Evolutionary conservation across 2,797 vertebrate genomes (phyloP).

Genomic region (Enteromius anoplus): DNA sequence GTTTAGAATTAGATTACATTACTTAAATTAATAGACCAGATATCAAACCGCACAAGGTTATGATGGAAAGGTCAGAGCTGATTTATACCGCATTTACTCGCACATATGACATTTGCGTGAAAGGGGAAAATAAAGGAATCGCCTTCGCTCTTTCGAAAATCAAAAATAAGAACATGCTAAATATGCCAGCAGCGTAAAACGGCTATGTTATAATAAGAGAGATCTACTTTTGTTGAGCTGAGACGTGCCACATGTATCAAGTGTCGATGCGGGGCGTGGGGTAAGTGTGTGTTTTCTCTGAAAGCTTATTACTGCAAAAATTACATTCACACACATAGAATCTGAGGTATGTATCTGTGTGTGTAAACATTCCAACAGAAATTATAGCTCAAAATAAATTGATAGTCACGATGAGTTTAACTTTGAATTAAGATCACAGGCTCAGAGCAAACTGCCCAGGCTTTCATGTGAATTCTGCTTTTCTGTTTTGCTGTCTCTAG

Average conservation of each 20-base stretch:
- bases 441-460: conserved; percentile 55
- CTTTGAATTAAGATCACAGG: conserved; percentile 49
- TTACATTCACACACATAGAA: neutral
- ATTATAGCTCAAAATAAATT: neutral
- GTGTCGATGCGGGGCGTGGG: neutral
- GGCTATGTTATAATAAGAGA: neutral
- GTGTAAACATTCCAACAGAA: neutral
- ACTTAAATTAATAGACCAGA: neutral
- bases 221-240: neutral
- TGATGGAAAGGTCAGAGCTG: neutral
- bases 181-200: neutral
- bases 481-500: neutral
- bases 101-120: neutral
- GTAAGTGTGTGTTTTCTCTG: neutral
- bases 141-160: neutral
- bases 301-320: neutral
- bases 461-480: conserved; percentile 29
- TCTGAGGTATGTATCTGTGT: neutral
- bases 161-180: neutral
- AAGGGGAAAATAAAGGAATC: neutral
- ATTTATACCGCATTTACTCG: neutral
- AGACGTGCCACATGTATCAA: neutral
- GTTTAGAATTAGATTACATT: neutral
- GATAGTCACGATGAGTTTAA: conserved; percentile 9
- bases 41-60: neutral